Conservation (phyloP, 2,797 vertebrate species). For the Pseudomugil gertrudae region DNA sequence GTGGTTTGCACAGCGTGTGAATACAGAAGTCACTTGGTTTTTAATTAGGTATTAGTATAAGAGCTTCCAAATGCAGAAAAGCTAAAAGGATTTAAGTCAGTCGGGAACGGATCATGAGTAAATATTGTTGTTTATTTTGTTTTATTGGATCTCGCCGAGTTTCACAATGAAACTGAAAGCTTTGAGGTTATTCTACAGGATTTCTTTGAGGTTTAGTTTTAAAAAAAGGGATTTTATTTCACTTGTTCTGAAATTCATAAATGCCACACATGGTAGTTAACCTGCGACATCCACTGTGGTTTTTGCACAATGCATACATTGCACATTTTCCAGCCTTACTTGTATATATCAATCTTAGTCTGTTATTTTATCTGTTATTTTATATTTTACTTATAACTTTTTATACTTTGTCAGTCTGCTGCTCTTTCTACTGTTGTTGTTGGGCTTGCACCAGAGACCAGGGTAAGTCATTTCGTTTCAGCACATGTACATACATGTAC, state of each 20-base stretch:
- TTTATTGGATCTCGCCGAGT: not conserved
- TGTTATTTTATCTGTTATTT: too few species aligned
- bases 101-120: not conserved
- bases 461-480: too few species aligned
- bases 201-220: not conserved
- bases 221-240: not conserved
- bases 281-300: not conserved
- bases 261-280: not conserved
- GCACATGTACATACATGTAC: too few species aligned
- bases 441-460: too few species aligned
- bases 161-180: too few species aligned
- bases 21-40: not conserved
- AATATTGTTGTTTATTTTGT: not conserved
- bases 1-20: not conserved
- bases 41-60: not conserved
- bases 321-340: too few species aligned
- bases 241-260: not conserved
- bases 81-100: not conserved
- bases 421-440: too few species aligned
- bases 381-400: too few species aligned
- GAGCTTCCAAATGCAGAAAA: not conserved
- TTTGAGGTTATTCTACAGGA: not conserved
- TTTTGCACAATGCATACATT: too few species aligned
- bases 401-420: too few species aligned
- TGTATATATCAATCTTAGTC: too few species aligned